These are phyloP conservation scores for Didymodactylos carnosus DNA, from an alignment of 2,888 invertebrate species.

Conservation along the genomic window DNA sequence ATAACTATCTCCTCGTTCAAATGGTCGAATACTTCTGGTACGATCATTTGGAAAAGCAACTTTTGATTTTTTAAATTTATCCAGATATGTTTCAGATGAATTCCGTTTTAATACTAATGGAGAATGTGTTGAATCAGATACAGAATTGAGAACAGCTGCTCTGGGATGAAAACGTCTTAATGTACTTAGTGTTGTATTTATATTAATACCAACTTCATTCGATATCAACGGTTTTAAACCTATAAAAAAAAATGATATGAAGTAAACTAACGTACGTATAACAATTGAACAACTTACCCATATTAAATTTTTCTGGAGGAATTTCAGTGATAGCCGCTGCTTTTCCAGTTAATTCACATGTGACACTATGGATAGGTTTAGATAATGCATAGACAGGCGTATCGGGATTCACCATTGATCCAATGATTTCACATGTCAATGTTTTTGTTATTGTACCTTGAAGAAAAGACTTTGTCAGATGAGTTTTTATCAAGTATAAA, in stretches of 20 bases:
- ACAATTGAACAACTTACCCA: constrained; percentile 20
- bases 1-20: constrained; percentile 23
- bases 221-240: constrained; percentile 32
- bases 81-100: neutral
- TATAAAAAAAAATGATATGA: constrained; percentile 15
- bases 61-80: constrained; percentile 16
- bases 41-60: constrained; percentile 34
- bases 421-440: constrained; percentile 27
- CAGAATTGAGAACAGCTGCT: constrained; percentile 24
- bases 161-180: constrained; percentile 21
- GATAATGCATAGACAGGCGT: constrained; percentile 25
- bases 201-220: constrained; percentile 31
- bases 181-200: constrained; percentile 24
- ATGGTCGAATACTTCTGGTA: constrained; percentile 28
- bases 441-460: constrained; percentile 28
- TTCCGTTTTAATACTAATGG: constrained; percentile 13
- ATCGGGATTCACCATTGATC: constrained; percentile 26
- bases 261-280: neutral
- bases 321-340: constrained; percentile 25
- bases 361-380: constrained; percentile 26
- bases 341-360: constrained; percentile 23
- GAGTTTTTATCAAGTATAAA: neutral
- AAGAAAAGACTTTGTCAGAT: neutral
- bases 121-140: constrained; percentile 22
- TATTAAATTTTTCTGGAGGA: constrained; percentile 26